Base-by-base conservation (phyloP, 64 coral and sea anemone species). In the Montipora cactus region DNA sequence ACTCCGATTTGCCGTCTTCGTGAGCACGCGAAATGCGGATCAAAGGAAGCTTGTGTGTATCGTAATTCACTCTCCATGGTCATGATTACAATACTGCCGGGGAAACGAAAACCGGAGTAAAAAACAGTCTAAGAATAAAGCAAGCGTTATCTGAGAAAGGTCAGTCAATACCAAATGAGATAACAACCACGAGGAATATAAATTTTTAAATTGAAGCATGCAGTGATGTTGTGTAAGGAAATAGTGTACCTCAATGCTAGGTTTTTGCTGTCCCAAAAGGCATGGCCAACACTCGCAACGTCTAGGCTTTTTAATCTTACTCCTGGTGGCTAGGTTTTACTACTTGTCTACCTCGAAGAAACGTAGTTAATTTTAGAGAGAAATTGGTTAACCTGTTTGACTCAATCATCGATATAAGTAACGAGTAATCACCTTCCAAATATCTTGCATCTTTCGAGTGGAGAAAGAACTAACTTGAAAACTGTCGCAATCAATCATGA, bases 111-210 rank as follows among this genome's bases (percentile, higher is more conserved):
- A 4, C 8, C 61, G 4, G 61, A 37, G 37, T 37, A 2, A 16
- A 64, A 15, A 64, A 64, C 61, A 12, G 61, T 14, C 8, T 14
- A 64, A 4, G 9, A 64, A 64, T 14, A 64, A 15, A 64, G 61
- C 11, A 64, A 11, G 1, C 21, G 20, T 7, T 21, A 7, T n/a
- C 3, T 71, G 18, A 11, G 20, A 18, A 71, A 9, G 68, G 19
- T 9, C 61, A 64, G 61, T 64, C 53, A 81, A 81, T 81, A 81
- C 53, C 11, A 14, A 10, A 81, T 81, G 21, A 62, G 79, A 81
- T 81, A 59, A 81, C 1, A 8, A 19, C 79, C 12, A 13, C 23
- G 49, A 61, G 79, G 58, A 58, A 61, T 61, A 59, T 25, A 61
- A 78, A 78, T 78, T 78, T 78, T 13, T 19, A 71, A 71, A n/a